These are phyloP conservation scores for Chloroclystis v-ata DNA, from an alignment of 2,888 invertebrate genomes.

Conservation along the genomic window DNA sequence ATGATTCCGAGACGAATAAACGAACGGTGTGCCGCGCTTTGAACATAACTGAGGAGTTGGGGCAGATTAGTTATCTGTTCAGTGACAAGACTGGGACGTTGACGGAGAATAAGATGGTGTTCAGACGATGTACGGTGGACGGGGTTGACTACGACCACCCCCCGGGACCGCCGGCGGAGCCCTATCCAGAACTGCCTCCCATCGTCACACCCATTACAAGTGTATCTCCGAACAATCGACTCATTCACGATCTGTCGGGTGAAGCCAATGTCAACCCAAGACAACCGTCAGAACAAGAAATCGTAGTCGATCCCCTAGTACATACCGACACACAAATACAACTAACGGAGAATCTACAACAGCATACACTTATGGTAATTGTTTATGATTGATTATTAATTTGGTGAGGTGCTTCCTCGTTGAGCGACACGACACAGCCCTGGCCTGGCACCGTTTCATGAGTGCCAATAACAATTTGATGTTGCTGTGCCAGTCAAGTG, in stretches of 20 bases:
- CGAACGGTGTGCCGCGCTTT: conserved; percentile 90
- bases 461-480: too few relatives aligned
- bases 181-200: conserved; percentile 70
- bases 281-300: too few relatives aligned
- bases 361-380: conserved; percentile 28
- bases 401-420: conserved; percentile 8
- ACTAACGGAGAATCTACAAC: conserved; percentile 38
- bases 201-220: conserved; percentile 67
- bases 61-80: conserved; percentile 93
- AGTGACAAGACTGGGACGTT: conserved; percentile 98
- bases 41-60: conserved; percentile 98
- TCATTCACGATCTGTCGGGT: conserved; percentile 56
- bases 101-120: conserved; percentile 98
- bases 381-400: background rate
- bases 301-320: too few relatives aligned
- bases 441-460: too few relatives aligned
- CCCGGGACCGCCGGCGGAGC: conserved; percentile 83
- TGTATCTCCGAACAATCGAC: conserved; percentile 63
- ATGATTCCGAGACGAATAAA: conserved; percentile 89
- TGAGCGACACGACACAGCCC: too few relatives aligned
- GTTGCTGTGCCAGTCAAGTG: too few relatives aligned
- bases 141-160: conserved; percentile 94
- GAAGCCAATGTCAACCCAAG: background rate
- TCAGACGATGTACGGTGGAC: conserved; percentile 91
- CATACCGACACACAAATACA: background rate